Percentiles rank a stretch among this genome's conserved stretches.
Conservation (phyloP, 2,113 vertebrate species). For the Trematocara variabile region DNA sequence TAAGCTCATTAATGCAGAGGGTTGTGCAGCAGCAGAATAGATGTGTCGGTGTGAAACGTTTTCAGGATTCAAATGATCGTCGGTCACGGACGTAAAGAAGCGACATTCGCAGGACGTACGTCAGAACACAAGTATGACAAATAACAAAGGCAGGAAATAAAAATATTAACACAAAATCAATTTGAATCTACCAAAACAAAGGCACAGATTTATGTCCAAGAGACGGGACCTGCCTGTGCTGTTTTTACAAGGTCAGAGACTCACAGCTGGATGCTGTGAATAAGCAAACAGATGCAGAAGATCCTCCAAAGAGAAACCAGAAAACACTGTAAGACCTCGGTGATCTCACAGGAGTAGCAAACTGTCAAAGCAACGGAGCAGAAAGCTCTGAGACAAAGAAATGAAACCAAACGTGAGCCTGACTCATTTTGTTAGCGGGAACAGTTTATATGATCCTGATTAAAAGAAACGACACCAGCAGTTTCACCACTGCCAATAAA, state of each 20-base stretch:
- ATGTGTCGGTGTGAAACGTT: background rate
- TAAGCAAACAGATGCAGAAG: background rate
- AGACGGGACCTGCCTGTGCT: no score
- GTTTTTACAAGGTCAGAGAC: background rate
- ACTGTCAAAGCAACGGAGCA: background rate
- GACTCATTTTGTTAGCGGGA: background rate
- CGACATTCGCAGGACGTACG: background rate
- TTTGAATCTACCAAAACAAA: background rate
- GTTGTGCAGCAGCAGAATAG: background rate
- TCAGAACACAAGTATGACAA: background rate
- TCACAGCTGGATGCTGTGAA: background rate
- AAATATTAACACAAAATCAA: accelerated
- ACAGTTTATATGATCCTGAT: background rate
- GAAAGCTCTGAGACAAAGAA: background rate
- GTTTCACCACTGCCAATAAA: background rate
- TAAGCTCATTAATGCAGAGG: background rate
- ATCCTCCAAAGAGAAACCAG: background rate
- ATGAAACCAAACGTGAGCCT: background rate
- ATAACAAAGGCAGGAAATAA: background rate
- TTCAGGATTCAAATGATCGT: background rate
- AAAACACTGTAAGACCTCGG: background rate
- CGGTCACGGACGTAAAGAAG: background rate
- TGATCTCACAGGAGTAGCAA: background rate
- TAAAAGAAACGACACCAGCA: background rate
- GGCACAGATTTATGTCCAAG: background rate